Evolutionary conservation across 2,113 vertebrate species (phyloP), one percentile per base, ranked within the genome.

Genomic region (Lanius collurio): DNA sequence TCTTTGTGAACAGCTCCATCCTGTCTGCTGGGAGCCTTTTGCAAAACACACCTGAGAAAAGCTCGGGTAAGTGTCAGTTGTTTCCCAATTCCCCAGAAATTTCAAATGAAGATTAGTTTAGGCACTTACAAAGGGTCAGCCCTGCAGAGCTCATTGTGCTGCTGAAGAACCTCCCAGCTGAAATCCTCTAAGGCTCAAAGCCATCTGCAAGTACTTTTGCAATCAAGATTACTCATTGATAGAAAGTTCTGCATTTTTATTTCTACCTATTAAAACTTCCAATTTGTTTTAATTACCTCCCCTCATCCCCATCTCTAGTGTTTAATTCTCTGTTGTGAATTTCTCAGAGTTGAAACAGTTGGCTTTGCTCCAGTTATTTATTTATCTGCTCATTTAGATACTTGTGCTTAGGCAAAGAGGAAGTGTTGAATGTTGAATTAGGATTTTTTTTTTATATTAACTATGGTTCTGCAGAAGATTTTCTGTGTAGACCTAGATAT

Each of bases 201-300:
- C 41, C 90, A 96, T 70, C 83, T 90, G 85, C 75, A 85, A 74
- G 55, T 65, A 23, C 78, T 87, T 57, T 28, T 35, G 55, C 70
- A 91, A 68, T 2, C 67, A 82, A 90, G 55, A 86, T 86, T 74
- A 70, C 52, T 70, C 75, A 83, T 5, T 80, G 82, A 88, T 28
- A 74, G 63, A 60, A 90, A 63, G 50, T 35, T 65, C 67, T 23
- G 30, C 35, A 20, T 59, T 80, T 89, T 91, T 53, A 89, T 68
- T 87, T 73, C 78, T 56, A 89, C 46, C 63, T 67, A 83, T 80
- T 74, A 86, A 81, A 56, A 83, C 55, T 83, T 86, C 16, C 47
- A 88, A 70, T 90, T 87, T 95, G 49, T 80, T 96, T 95, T 95
- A 93, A 94, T 83, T 94, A 81, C 42, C 21, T 89, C 35, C 50